Evolutionary conservation across 2,113 vertebrate species (phyloP), one percentile per base, ranked within the genome.

Genomic region (Nicator chloris): DNA sequence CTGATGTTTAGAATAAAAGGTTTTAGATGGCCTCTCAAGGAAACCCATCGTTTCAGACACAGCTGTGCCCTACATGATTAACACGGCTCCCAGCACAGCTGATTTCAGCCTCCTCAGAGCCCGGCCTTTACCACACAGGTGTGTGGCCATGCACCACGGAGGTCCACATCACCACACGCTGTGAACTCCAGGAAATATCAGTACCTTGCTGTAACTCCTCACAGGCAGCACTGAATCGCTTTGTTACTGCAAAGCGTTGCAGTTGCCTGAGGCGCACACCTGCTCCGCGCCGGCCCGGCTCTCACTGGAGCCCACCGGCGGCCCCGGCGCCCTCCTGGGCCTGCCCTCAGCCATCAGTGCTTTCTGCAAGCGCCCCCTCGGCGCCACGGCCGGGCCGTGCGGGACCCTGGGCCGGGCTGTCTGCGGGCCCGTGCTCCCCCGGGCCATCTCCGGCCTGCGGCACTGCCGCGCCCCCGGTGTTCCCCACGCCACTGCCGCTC

Each of bases 231-330:
- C 10, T 35, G 27, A 85, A 54, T 37, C 1, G 0, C 9, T 44
- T 40, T 56, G 10, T 75, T 66, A 66, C 24, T 21, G 15, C 28
- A 42, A 60, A 57, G 61, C 75, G 8, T 40, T 78, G 20, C 59
- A 87, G n/a, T n/a, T 20, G 54, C 39, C 40, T 11, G 28, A 57
- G 26, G 11, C 10, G 10, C 40, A n/a, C 7, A 42, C 20, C 42
- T 59, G 56, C 24, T 47, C 75, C 2, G 6, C 1, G 7, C n/a
- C 1, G 1, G 9, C 13, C 17, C 0, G 2, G 39, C 21, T 30
- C 19, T 30, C 56, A 19, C 18, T 1, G 39, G 23, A 26, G 17
- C n/a, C 21, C 42, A 15, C 13, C 8, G 8, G 35, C 7, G 1
- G 5, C 31, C 65, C 47, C 31, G 45, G 26, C 64, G 64, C 22